Evolutionary conservation across 2,888 invertebrate genomes (phyloP).

Genomic region (Neoascia interrupta): DNA sequence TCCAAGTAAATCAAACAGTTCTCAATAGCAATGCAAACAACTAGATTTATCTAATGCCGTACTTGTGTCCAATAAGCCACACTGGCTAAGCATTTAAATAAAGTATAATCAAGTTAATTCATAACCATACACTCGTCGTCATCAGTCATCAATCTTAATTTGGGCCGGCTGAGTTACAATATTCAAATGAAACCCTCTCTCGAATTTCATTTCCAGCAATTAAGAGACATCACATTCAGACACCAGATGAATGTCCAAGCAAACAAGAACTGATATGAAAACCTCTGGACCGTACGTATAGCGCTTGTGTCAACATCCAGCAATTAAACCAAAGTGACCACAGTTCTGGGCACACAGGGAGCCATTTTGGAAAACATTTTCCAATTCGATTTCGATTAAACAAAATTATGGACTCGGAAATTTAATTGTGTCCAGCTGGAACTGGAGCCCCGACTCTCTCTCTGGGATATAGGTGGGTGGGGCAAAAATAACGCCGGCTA

Average conservation of each 20-base stretch:
- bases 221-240: slow-evolving; percentile 12
- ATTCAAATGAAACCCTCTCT: slow-evolving; percentile 36
- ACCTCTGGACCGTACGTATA: not conserved
- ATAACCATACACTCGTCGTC: not conserved
- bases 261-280: not conserved
- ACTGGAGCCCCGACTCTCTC: not conserved
- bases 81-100: not conserved
- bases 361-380: slow-evolving; percentile 3
- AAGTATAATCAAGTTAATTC: not conserved
- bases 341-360: not conserved
- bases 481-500: slow-evolving; percentile 8
- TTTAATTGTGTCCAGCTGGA: slow-evolving; percentile 46
- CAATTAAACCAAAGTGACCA: slow-evolving; percentile 35
- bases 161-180: slow-evolving; percentile 24
- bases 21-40: too few relatives aligned
- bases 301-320: slow-evolving; percentile 32
- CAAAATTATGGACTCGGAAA: slow-evolving; percentile 64
- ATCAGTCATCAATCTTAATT: not conserved
- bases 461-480: too few relatives aligned
- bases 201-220: slow-evolving; percentile 33
- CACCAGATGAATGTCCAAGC: slow-evolving; percentile 20
- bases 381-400: slow-evolving; percentile 62
- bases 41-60: too few relatives aligned
- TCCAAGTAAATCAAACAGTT: too few relatives aligned
- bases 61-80: not conserved